Percentiles rank a stretch among this genome's conserved stretches.
Conservation (phyloP, 2,797 vertebrate species). For the Melanotaenia parkinsoni region DNA sequence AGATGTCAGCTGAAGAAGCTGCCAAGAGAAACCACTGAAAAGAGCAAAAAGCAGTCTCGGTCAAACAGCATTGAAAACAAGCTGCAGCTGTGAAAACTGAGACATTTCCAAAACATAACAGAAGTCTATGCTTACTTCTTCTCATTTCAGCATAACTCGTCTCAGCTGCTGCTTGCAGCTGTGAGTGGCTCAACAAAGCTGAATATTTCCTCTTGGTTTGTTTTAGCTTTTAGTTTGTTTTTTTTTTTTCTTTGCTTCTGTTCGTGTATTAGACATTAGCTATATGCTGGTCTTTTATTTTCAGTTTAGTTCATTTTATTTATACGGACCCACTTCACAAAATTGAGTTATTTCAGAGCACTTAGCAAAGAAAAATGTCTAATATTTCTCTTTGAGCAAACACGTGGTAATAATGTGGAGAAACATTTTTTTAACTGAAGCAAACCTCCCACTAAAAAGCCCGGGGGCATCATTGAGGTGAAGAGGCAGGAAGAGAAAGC, state of each 20-base stretch:
- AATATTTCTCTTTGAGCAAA: background rate
- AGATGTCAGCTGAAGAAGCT: slow-evolving; percentile 2
- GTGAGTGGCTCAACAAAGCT: slow-evolving; percentile 1
- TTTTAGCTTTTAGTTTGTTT: background rate
- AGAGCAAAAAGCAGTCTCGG: background rate
- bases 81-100: background rate
- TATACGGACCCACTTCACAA: background rate
- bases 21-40: slow-evolving; percentile 18
- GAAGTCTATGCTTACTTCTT: background rate
- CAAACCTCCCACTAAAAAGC: too few relatives aligned
- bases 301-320: background rate
- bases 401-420: background rate
- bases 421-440: too few relatives aligned
- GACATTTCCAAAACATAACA: background rate
- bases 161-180: slow-evolving; percentile 2
- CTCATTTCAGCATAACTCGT: background rate
- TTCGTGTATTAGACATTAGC: background rate
- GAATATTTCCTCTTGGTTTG: background rate
- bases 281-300: background rate
- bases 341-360: background rate
- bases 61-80: background rate
- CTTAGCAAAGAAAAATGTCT: background rate
- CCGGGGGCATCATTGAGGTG: too few relatives aligned
- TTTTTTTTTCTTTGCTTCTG: background rate
- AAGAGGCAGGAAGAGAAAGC: background rate